phyloP scores from a whole-genome alignment of 53 echinoderm and acorn worm species.

The Luidia sarsii region DNA sequence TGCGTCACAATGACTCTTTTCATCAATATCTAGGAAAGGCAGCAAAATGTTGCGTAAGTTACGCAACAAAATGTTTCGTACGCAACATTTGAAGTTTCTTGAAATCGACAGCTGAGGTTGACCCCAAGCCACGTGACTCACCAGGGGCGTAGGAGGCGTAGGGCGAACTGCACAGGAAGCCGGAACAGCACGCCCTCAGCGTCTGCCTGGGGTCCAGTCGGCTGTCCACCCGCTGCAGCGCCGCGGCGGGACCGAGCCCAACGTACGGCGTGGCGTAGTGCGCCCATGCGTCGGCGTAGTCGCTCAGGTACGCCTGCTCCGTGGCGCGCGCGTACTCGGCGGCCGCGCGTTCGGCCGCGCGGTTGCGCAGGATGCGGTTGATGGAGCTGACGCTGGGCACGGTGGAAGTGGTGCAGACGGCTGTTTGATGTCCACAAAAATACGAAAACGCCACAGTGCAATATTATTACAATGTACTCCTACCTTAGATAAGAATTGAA shows the following conservation, averaged over 20 bases:
- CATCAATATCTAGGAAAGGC: no score
- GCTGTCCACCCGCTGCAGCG: constrained; percentile 22
- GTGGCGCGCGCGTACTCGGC: constrained; percentile 95
- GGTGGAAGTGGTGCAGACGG: constrained; percentile 79
- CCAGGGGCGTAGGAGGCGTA: constrained; percentile 32
- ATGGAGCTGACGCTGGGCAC: constrained; percentile 97
- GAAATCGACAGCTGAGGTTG: no score
- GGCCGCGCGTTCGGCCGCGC: constrained; percentile 94
- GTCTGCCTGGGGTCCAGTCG: constrained; percentile 39
- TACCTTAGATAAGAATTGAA: no score
- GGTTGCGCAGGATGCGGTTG: constrained; percentile 95
- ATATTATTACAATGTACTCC: no score
- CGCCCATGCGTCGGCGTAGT: constrained; percentile 64
- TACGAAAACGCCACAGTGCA: background rate
- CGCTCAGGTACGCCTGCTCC: constrained; percentile 82
- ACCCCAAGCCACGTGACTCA: no score
- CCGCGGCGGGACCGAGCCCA: background rate
- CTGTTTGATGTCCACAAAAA: constrained; percentile 41
- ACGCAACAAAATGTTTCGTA: no score
- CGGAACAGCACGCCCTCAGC: constrained; percentile 51
- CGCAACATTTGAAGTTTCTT: no score
- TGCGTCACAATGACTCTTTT: no score
- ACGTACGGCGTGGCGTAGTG: constrained; percentile 56
- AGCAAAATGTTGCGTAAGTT: no score
- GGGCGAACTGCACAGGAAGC: constrained; percentile 35